Evolutionary conservation across 2,797 vertebrate genomes (phyloP).

Genomic region (Rhinatrema bivittatum): DNA sequence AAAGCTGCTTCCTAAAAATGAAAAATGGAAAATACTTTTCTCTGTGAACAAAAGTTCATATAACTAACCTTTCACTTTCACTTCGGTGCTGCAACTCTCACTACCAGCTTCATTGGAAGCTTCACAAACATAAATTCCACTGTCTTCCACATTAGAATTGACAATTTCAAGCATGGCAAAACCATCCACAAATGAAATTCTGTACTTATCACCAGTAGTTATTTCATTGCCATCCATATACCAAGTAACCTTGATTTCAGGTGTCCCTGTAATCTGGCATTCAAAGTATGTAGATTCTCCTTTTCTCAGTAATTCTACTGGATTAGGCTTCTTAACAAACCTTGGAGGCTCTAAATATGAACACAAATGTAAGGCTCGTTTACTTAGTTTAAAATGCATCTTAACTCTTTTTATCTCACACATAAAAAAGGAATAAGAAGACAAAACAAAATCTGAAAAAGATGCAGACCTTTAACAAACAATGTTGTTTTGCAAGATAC

Average conservation of each 20-base stretch:
- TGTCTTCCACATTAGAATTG: slow-evolving; percentile 66
- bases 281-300: slow-evolving; percentile 81
- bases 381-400: not conserved
- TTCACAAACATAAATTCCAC: slow-evolving; percentile 87
- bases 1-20: slow-evolving; percentile 5
- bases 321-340: slow-evolving; percentile 81
- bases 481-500: slow-evolving; percentile 76
- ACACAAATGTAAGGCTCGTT: slow-evolving; percentile 10
- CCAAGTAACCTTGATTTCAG: slow-evolving; percentile 87
- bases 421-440: slow-evolving; percentile 4
- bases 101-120: slow-evolving; percentile 91
- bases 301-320: slow-evolving; percentile 74
- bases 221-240: slow-evolving; percentile 90
- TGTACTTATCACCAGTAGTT: slow-evolving; percentile 60
- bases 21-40: not conserved
- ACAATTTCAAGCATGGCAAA: slow-evolving; percentile 78
- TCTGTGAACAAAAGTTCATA: not conserved
- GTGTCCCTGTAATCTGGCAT: slow-evolving; percentile 86
- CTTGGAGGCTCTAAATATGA: slow-evolving; percentile 78
- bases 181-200: slow-evolving; percentile 69
- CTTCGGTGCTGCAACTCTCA: slow-evolving; percentile 89
- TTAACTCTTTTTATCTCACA: not conserved
- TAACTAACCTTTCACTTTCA: slow-evolving; percentile 94
- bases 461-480: slow-evolving; percentile 89
- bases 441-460: slow-evolving; percentile 2